Conservation (phyloP, 2,797 vertebrate species). For the Anabas testudineus region DNA sequence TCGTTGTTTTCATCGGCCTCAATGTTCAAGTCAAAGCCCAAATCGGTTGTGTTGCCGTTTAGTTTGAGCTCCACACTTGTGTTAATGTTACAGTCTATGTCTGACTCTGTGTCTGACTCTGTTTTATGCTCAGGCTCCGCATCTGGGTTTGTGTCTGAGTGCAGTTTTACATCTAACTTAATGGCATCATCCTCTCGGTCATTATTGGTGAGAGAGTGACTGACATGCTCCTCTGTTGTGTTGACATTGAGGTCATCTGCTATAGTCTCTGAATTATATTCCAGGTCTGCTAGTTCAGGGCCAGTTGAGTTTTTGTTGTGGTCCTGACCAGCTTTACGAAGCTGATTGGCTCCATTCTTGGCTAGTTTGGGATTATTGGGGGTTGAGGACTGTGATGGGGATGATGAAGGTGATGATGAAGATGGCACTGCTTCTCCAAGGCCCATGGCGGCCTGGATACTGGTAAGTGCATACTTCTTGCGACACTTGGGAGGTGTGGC, state of each 20-base stretch:
- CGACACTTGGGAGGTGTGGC: conserved; percentile 95
- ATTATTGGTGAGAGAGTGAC: conserved; percentile 64
- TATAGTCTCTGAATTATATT: conserved; percentile 49
- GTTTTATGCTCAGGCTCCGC: conserved; percentile 77
- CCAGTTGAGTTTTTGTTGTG: conserved; percentile 90
- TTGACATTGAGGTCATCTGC: conserved; percentile 65
- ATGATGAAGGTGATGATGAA: conserved; percentile 81
- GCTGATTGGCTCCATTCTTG: conserved; percentile 96
- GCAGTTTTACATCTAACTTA: conserved; percentile 61
- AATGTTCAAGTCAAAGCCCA: conserved; percentile 79
- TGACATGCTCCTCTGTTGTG: conserved; percentile 48
- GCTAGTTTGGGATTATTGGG: conserved; percentile 93
- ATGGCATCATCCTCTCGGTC: conserved; percentile 80
- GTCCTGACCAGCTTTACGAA: conserved; percentile 94
- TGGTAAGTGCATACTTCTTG: conserved; percentile 96
- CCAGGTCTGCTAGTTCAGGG: conserved; percentile 42
- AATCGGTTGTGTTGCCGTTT: conserved; percentile 58
- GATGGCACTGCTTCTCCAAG: conserved; percentile 83
- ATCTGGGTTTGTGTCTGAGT: conserved; percentile 29
- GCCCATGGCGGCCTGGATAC: conserved; percentile 96
- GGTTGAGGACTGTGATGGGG: conserved; percentile 69
- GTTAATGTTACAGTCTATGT: conserved; percentile 63
- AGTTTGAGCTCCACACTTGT: conserved; percentile 44
- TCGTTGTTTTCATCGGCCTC: conserved; percentile 84
- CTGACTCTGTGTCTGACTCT: conserved; percentile 67